Evolutionary conservation across 1,140 invertebrate genomes (phyloP).

Genomic region (Drosophila ananassae): DNA sequence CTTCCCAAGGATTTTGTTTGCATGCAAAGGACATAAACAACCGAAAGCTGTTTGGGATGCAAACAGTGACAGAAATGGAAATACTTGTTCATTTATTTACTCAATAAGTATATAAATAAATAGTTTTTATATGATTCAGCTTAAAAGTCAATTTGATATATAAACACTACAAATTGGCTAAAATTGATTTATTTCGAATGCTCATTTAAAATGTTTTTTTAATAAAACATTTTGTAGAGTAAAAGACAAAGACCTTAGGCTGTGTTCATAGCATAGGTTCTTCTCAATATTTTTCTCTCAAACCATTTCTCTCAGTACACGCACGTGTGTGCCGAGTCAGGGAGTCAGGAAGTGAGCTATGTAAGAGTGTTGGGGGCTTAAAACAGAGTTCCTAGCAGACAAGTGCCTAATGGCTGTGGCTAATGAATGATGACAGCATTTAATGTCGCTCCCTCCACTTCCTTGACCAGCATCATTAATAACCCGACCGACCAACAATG

Average conservation of each 20-base stretch:
- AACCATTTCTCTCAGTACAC: slow-evolving; percentile 24
- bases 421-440: slow-evolving; percentile 82
- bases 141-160: not conserved
- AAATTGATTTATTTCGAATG: no score
- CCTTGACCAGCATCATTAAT: slow-evolving; percentile 61
- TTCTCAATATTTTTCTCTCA: not conserved
- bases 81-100: not conserved
- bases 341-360: slow-evolving; percentile 51
- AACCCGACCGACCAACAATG: slow-evolving; percentile 45
- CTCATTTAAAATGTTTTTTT: no score
- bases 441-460: slow-evolving; percentile 40
- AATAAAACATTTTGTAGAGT: no score
- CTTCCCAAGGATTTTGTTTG: slow-evolving; percentile 43
- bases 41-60: slow-evolving; percentile 23
- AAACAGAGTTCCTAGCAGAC: slow-evolving; percentile 56
- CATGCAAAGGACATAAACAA: slow-evolving; percentile 46
- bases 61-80: slow-evolving; percentile 14
- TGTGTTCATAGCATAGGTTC: no score
- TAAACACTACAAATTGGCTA: no score
- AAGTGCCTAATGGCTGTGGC: slow-evolving; percentile 68
- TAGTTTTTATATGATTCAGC: not conserved
- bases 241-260: no score
- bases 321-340: slow-evolving; percentile 13
- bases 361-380: slow-evolving; percentile 51
- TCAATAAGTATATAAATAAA: not conserved